Base-by-base conservation (phyloP, 2,888 invertebrate genomes). In the Lasiommata megera region DNA sequence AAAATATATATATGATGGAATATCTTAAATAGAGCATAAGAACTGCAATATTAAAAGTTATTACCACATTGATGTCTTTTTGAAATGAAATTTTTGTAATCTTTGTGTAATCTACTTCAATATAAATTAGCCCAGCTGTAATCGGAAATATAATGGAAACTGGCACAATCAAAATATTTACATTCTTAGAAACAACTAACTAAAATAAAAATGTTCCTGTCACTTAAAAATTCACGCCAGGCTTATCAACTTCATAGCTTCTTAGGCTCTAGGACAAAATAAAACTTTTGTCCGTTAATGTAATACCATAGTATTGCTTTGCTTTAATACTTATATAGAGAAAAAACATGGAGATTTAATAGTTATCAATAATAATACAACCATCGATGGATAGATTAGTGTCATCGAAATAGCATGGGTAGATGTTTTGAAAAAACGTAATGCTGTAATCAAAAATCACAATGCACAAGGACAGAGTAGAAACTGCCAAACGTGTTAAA, bases 261-360 rank as follows among this genome's bases (percentile, higher is more conserved):
- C 41, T 76, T 78, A 73, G 67, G 61, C 59, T 60, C 73, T 69
- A 70, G 63, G 71, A 68, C 70, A 71, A 65, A 64, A 64, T 67
- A 61, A 52, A 50, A 43, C 41, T 17, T 47, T 51, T 58, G 61
- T 57, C 67, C 63, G 62, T 68, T 57, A 48, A 56, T 43, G 38
- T 60, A 67, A 66, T 63, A 69, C 71, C 79, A 80, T 76, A 61
- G 77, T 82, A 80, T 82, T 68, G 84, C 86, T 80, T 82, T 67
- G 82, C 80, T 83, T 82, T 74, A 28, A 17, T 31, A 46, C 29
- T 23, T 31, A n/a, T n/a, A n/a, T n/a, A n/a, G 52, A 18, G 34
- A 57, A 52, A 47, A 43, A 11, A 34, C 34, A 34, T 11, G 11
- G 11, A 34, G 34, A 11, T 34, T 50, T 38, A 23, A 12, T 37